Conservation (phyloP, 1,140 invertebrate genomes). For the Zeugodacus cucurbitae region DNA sequence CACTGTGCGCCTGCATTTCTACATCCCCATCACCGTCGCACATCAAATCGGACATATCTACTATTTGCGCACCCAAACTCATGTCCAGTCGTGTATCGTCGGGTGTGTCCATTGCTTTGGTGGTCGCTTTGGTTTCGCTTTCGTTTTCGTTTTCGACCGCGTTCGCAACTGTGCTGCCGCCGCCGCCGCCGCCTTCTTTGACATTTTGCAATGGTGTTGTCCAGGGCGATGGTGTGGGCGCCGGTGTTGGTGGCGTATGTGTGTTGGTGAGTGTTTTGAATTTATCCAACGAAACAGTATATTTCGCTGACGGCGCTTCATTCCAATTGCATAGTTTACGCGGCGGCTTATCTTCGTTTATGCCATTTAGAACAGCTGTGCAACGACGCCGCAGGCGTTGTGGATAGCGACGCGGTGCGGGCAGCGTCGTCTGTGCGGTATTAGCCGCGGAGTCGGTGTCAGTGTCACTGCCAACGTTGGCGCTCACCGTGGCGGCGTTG, state of each 20-base stretch:
- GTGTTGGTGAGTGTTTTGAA: constrained; percentile 31
- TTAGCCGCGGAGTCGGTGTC: neutral
- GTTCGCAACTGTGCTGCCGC: neutral
- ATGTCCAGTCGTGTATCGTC: neutral
- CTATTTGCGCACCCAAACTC: neutral
- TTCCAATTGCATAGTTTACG: constrained; percentile 48
- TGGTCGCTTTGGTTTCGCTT: neutral
- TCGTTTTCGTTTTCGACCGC: constrained; percentile 16
- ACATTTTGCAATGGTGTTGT: constrained; percentile 41
- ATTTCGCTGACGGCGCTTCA: constrained; percentile 40
- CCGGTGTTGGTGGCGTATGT: neutral
- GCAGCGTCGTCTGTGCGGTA: neutral
- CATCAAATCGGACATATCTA: neutral
- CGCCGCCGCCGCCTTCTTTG: neutral
- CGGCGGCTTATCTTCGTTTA: constrained; percentile 46
- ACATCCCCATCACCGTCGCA: neutral
- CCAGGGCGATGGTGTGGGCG: constrained; percentile 42
- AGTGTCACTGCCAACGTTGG: constrained; percentile 27
- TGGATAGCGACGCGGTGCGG: neutral
- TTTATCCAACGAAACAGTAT: neutral
- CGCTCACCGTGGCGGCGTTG: neutral
- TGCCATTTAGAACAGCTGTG: neutral
- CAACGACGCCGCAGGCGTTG: neutral
- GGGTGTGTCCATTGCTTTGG: constrained; percentile 34
- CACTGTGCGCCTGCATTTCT: neutral